A percentile compares a stretch with the other conserved stretches of the same genome.
phyloP scores from a whole-genome alignment of 2,888 invertebrate genomes.

The Adelphocoris suturalis region DNA sequence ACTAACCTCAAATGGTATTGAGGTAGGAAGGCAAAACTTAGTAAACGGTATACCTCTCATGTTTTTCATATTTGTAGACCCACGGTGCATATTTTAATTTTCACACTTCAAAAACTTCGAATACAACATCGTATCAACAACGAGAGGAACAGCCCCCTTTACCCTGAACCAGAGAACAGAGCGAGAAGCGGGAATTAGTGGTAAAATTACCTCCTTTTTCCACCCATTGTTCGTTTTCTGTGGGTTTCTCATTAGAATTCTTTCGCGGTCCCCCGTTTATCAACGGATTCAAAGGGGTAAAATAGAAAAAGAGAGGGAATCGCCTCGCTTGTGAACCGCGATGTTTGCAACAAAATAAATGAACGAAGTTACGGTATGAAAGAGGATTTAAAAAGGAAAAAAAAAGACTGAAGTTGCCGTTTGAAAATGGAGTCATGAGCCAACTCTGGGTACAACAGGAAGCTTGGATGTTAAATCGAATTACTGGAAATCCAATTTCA shows the following conservation, averaged over 20 bases:
- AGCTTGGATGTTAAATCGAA: neutral
- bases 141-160: neutral
- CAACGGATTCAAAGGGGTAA: slow-evolving; percentile 38
- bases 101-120: slow-evolving; percentile 28
- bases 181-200: slow-evolving; percentile 10
- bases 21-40: neutral
- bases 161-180: neutral
- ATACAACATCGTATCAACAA: slow-evolving; percentile 10
- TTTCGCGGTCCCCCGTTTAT: slow-evolving; percentile 44
- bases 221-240: slow-evolving; percentile 38
- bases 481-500: neutral
- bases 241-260: slow-evolving; percentile 65
- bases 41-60: neutral
- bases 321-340: slow-evolving; percentile 27
- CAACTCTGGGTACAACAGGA: neutral
- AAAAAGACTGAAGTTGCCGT: slow-evolving; percentile 4
- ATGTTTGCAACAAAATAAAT: slow-evolving; percentile 42
- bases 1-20: neutral
- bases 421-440: slow-evolving; percentile 36
- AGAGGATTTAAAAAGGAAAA: neutral
- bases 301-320: slow-evolving; percentile 12
- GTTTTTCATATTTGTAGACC: neutral
- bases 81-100: slow-evolving; percentile 4
- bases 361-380: slow-evolving; percentile 14
- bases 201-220: slow-evolving; percentile 12